Base-by-base conservation (phyloP, 1,140 invertebrate species). In the Delia radicum region DNA sequence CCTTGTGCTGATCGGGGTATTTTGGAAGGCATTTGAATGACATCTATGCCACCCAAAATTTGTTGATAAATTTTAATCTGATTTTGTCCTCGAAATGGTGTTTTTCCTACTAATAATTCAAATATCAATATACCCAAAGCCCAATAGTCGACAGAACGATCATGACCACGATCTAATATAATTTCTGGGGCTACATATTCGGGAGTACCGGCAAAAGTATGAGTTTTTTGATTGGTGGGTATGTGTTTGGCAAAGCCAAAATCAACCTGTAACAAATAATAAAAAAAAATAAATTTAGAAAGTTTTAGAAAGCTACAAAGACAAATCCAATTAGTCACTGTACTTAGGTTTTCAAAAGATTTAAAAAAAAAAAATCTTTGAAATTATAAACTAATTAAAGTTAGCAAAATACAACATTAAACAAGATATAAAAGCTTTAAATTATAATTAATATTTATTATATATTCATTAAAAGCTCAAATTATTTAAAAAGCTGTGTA, bases 21-120 rank as follows among this genome's bases (percentile, higher is more conserved):
- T 72, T 91, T 91, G 21, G 91, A 90, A 12, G 95, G 93, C 89
- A 98, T 96, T 63, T 93, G 91, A 6, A 96, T 91, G 33, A 93
- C 91, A 79, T 99, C 97, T 37, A 99, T 95, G 55, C 89, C 85
- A 82, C 95, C 95, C 27, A 94, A 85, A 78, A 99, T 99, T 65
- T 96, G 91, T 80, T 98, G 98, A 86, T 99, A 99, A 0, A 97
- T 99, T 82, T 96, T 96, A 93, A 99, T 96, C 79, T 98, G 96
- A 83, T 91, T 91, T 3, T 91, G 92, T 1, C 93, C 95, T 61
- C 94, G 91, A 87, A 99, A 99, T 0, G 98, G 98, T 8, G 98
- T 97, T 80, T 94, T 97, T 62, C 97, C 97, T 10, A 94, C 93
- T 0, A 98, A 87, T 15, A 99, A 89, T 88, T 99, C 97, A 85